These are phyloP conservation scores for Girardia tigrina DNA, from an alignment of 2,888 invertebrate species.

Conservation along the genomic window DNA sequence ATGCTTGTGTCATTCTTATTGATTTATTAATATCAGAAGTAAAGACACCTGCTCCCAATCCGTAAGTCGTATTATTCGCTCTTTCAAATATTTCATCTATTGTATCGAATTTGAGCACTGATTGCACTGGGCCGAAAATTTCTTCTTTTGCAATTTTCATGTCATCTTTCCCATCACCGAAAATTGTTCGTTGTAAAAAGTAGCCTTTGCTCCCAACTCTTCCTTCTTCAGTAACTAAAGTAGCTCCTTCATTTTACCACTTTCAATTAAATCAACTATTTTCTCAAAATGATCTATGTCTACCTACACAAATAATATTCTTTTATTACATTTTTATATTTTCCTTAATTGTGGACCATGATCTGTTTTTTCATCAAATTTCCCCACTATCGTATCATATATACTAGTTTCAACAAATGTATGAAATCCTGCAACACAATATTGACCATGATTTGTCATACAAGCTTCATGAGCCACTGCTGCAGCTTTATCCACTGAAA, in stretches of 20 bases:
- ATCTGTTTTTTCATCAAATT: conserved; percentile 57
- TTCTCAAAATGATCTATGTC: conserved; percentile 68
- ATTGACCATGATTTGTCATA: conserved; percentile 57
- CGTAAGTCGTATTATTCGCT: too few relatives aligned
- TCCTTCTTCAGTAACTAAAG: conserved; percentile 64
- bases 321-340: too few relatives aligned
- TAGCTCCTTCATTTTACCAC: conserved; percentile 73
- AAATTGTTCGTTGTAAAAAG: conserved; percentile 58
- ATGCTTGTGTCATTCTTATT: too few relatives aligned
- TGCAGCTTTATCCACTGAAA: conserved; percentile 47
- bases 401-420: conserved; percentile 74
- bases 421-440: conserved; percentile 71
- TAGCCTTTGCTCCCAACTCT: conserved; percentile 62
- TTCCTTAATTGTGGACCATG: conserved; percentile 72
- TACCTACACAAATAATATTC: too few relatives aligned
- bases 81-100: too few relatives aligned
- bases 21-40: too few relatives aligned
- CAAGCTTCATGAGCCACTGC: conserved; percentile 46
- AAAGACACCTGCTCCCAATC: too few relatives aligned
- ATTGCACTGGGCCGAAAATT: too few relatives aligned
- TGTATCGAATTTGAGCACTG: too few relatives aligned
- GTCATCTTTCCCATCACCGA: conserved; percentile 57
- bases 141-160: conserved; percentile 67
- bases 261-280: conserved; percentile 65
- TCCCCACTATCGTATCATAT: conserved; percentile 69